Evolutionary conservation across 2,888 invertebrate genomes (phyloP), one percentile per base, ranked within the genome.

Genomic region (Tetramorium bicarinatum): DNA sequence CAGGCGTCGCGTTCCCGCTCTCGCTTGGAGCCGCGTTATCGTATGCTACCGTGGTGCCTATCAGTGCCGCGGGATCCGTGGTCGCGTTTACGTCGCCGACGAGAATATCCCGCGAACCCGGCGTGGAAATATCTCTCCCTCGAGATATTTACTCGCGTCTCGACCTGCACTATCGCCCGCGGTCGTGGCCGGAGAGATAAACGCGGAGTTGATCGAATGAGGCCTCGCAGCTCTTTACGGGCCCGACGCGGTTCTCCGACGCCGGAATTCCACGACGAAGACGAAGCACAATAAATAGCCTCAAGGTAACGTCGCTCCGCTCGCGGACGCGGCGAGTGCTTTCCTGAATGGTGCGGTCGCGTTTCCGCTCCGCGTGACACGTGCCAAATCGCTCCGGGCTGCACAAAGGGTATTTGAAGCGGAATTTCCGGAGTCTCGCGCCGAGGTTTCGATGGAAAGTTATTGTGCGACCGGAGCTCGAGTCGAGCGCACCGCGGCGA

Each of bases 51-150:
- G 85, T 81, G 83, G 81, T 82, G 87, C 34, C 87, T 93, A 93
- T 93, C 92, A 93, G 93, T 93, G 84, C 87, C 89, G 85, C 92
- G 92, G 88, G 91, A 90, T 75, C 92, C 90, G 88, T 85, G 86
- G 90, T 89, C 86, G 89, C 84, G 92, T 87, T 86, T 89, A 85
- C 85, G 82, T 88, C 91, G 84, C 64, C 47, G 61, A 18, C 34
- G 52, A 77, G 66, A 79, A 80, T 47, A 54, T 15, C 18, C 18
- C 76, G 59, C 52, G 1, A 66, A 62, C 13, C 13, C 21, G 29
- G 29, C 29, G 6, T 38, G 11, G 41, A 49, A 49, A 34, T 34
- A 52, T 64, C 44, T 56, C 44, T 0, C 29, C 29, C n/a, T 59
- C 34, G 15, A 21, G 9, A 62, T 54, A 15, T 25, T 11, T n/a